Conservation (phyloP, 1,140 invertebrate genomes). For the Orchestia grillus region DNA sequence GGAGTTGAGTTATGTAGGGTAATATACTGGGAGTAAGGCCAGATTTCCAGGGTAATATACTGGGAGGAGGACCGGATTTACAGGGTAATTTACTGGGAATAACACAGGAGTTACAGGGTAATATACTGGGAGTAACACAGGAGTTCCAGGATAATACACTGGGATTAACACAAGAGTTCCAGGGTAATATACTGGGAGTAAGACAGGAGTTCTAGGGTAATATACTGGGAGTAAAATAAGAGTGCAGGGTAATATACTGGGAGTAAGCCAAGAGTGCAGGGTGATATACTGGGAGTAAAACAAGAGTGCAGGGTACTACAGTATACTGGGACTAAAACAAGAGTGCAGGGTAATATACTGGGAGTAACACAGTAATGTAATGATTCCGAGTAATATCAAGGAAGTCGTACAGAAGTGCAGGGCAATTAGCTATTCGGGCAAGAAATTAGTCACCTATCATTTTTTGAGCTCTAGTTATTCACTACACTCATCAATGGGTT, state of each 20-base stretch:
- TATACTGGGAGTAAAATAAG: not conserved
- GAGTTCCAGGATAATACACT: not conserved
- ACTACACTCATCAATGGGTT: no score
- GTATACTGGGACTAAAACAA: not conserved
- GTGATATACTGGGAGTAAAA: not conserved
- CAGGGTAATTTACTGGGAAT: not conserved
- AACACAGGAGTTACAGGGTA: not conserved
- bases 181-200: not conserved
- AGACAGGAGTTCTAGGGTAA: not conserved
- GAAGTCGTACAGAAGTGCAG: not conserved
- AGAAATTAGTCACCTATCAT: no score
- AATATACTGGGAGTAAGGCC: no score
- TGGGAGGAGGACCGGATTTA: no score
- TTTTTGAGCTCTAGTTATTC: no score
- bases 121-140: not conserved
- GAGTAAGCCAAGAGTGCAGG: not conserved
- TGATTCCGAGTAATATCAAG: not conserved
- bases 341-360: not conserved
- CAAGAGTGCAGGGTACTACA: not conserved
- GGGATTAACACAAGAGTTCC: not conserved
- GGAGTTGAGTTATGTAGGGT: no score
- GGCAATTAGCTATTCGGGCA: no score
- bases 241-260: not conserved
- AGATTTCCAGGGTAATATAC: no score
- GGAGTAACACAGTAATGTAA: not conserved